Conservation (phyloP, 2,888 invertebrate genomes). For the Drosophila quasianomalipes region DNA sequence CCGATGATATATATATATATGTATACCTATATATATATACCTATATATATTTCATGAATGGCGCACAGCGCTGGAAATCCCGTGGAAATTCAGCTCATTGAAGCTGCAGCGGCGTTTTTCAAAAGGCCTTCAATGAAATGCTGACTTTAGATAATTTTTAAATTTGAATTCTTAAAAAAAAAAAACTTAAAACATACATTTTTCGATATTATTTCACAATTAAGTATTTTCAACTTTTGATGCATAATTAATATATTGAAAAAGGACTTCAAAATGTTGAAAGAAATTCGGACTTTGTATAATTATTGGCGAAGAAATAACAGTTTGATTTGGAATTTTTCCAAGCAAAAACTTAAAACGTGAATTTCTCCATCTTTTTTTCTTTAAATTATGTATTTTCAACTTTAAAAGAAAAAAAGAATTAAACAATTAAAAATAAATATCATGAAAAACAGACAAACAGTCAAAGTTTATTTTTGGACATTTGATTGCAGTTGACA, state of each 20-base stretch:
- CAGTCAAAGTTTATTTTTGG: background rate
- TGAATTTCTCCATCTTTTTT: background rate
- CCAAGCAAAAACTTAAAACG: background rate
- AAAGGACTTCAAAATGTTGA: background rate
- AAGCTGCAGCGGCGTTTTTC: conserved; percentile 4
- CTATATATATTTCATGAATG: conserved; percentile 62
- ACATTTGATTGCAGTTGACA: conserved; percentile 17
- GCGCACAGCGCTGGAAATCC: conserved; percentile 57
- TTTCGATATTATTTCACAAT: background rate
- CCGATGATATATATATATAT: background rate
- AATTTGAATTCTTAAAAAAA: background rate
- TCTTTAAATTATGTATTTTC: no score
- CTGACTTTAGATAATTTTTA: background rate
- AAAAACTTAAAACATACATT: no score
- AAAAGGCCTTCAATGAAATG: background rate
- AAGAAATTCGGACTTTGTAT: background rate
- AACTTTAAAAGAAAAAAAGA: background rate
- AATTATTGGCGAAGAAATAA: background rate
- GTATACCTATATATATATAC: background rate
- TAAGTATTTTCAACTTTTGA: background rate
- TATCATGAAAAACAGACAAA: background rate
- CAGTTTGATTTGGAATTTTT: background rate
- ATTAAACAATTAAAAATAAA: background rate
- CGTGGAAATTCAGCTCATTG: conserved; percentile 69
- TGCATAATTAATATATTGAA: background rate